Conservation (phyloP, 2,113 vertebrate genomes). For the Phyllostomus hastatus region DNA sequence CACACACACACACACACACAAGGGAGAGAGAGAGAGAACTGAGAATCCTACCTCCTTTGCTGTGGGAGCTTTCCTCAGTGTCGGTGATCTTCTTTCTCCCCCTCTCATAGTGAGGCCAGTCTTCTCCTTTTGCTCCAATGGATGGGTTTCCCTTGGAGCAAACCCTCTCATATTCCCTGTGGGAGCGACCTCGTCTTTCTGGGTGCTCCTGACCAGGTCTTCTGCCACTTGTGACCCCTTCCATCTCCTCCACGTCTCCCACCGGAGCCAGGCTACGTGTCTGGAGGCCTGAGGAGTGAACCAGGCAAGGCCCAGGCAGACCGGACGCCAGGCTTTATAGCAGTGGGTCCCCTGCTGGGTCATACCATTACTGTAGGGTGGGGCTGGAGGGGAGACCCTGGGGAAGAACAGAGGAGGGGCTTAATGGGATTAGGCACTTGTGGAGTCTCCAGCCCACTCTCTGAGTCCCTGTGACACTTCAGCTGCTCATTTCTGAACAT, state of each 20-base stretch:
- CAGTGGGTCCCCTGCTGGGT: fast-evolving
- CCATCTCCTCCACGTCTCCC: background rate
- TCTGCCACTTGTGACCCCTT: fast-evolving
- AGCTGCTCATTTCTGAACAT: background rate
- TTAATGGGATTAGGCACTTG: background rate
- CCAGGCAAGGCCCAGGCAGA: background rate
- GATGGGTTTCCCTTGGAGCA: background rate
- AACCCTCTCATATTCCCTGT: background rate
- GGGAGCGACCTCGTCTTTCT: fast-evolving
- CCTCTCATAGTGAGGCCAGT: fast-evolving
- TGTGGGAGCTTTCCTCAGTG: fast-evolving
- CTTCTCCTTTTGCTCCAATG: background rate
- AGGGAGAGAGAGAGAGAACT: background rate
- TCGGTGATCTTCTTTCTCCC: fast-evolving
- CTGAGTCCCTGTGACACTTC: background rate
- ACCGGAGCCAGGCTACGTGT: too few species aligned
- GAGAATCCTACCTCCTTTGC: background rate
- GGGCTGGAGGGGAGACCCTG: background rate
- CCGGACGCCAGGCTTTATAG: background rate
- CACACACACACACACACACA: too few species aligned
- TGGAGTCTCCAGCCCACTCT: background rate
- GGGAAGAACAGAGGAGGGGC: too few species aligned
- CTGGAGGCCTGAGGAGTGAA: background rate
- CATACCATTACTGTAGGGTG: background rate
- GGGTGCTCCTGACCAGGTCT: background rate